Percentiles rank a stretch among this genome's conserved stretches.
phyloP scores from a whole-genome alignment of 2,113 vertebrate species.

The Daubentonia madagascariensis region DNA sequence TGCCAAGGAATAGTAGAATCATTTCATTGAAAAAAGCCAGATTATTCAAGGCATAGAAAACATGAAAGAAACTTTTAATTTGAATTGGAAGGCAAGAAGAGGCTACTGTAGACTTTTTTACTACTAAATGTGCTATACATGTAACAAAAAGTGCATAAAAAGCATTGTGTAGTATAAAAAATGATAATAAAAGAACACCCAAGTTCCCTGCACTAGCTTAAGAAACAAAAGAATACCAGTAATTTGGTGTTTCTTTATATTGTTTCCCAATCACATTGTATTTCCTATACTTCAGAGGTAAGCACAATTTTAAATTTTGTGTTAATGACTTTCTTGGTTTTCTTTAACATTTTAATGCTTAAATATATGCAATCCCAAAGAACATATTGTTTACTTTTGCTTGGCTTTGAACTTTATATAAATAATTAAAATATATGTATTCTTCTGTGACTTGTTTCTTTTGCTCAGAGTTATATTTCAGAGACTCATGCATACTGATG shows the following conservation, averaged over 20 bases:
- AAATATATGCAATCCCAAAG: neutral
- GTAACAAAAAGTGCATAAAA: neutral
- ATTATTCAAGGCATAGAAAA: neutral
- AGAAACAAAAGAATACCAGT: neutral
- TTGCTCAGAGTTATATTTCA: neutral
- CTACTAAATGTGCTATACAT: neutral
- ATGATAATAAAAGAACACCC: neutral
- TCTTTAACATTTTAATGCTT: neutral
- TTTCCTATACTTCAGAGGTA: neutral
- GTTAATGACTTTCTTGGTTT: neutral
- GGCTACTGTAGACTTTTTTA: neutral
- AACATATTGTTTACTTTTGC: neutral
- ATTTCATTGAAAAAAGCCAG: neutral
- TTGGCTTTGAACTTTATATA: neutral
- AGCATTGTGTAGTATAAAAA: neutral
- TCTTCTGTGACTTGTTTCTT: neutral
- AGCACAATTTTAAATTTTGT: neutral
- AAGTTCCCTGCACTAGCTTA: neutral
- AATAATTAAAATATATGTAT: neutral
- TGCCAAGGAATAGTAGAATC: neutral
- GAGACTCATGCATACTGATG: neutral
- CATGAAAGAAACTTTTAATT: neutral
- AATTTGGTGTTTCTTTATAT: neutral
- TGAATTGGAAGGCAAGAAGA: neutral
- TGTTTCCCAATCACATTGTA: neutral